Conservation (phyloP, 2,888 invertebrate species). For the Drosophila borealis region DNA sequence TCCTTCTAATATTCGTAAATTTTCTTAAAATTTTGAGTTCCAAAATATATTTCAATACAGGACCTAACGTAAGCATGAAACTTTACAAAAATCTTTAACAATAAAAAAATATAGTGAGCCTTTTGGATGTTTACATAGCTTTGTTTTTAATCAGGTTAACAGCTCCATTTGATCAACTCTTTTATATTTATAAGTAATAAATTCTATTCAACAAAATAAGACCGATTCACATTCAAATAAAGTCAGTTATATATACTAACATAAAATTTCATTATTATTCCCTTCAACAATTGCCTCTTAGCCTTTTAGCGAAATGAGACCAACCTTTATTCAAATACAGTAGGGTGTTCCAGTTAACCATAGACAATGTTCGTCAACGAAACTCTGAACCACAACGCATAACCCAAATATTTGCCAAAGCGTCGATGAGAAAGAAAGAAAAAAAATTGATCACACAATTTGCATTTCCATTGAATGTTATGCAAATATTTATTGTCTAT, state of each 20-base stretch:
- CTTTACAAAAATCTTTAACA: too few relatives aligned
- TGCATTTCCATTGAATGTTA: constrained; percentile 69
- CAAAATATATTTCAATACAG: too few relatives aligned
- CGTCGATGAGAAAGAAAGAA: constrained; percentile 27
- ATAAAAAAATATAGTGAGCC: too few relatives aligned
- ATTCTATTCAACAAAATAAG: neutral
- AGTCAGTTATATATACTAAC: neutral
- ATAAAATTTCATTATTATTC: neutral
- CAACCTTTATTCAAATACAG: neutral
- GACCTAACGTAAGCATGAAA: too few relatives aligned
- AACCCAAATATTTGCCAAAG: constrained; percentile 57
- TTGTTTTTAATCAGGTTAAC: too few relatives aligned
- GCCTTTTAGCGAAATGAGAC: neutral
- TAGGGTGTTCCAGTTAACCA: constrained; percentile 49
- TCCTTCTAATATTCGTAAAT: too few relatives aligned
- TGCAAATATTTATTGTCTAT: constrained; percentile 69
- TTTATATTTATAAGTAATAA: too few relatives aligned
- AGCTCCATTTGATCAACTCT: too few relatives aligned
- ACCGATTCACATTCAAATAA: neutral
- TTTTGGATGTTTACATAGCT: too few relatives aligned
- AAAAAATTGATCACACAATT: constrained; percentile 51
- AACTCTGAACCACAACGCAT: neutral
- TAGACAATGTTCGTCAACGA: constrained; percentile 13
- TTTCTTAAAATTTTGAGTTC: too few relatives aligned
- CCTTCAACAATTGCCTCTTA: neutral